Evolutionary conservation across 2,888 invertebrate species (phyloP).

Genomic region (Salpingus planirostris): DNA sequence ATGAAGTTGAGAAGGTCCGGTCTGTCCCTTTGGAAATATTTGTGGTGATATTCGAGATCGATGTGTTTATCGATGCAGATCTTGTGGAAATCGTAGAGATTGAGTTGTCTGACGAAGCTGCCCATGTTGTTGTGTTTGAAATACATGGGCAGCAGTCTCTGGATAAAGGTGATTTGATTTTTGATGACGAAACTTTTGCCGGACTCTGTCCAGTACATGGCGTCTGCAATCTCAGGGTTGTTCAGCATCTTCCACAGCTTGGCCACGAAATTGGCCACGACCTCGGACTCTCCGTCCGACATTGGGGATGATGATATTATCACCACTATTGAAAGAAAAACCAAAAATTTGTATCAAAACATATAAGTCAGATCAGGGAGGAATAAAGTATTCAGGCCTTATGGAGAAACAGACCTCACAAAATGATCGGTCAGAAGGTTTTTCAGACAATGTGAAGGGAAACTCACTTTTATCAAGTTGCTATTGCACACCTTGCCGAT

Average conservation of each 20-base stretch:
- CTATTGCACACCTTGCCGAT: too few species aligned
- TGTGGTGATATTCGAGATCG: conserved; percentile 90
- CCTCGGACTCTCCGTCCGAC: too few species aligned
- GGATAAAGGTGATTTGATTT: conserved; percentile 84
- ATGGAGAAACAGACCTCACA: too few species aligned
- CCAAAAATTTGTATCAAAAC: too few species aligned
- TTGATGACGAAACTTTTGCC: conserved; percentile 87
- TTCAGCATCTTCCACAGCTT: conserved; percentile 28
- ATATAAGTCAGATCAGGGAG: too few species aligned
- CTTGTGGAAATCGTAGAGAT: conserved; percentile 98
- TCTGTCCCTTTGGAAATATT: conserved; percentile 75
- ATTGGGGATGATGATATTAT: too few species aligned
- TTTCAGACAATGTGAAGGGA: too few species aligned
- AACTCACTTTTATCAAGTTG: too few species aligned
- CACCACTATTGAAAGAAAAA: too few species aligned
- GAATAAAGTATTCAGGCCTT: too few species aligned
- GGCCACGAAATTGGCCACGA: conserved; percentile 14
- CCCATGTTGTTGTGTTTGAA: conserved; percentile 98
- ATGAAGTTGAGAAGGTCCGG: conserved; percentile 65
- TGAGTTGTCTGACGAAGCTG: conserved; percentile 90
- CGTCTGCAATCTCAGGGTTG: conserved; percentile 15
- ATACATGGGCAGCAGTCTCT: conserved; percentile 82
- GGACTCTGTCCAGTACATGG: conserved; percentile 27
- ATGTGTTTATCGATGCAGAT: conserved; percentile 81
- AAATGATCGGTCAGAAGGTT: too few species aligned